Percentiles rank a stretch among this genome's conserved stretches.
phyloP scores from a whole-genome alignment of 2,113 vertebrate species.

The Dasyprocta punctata region DNA sequence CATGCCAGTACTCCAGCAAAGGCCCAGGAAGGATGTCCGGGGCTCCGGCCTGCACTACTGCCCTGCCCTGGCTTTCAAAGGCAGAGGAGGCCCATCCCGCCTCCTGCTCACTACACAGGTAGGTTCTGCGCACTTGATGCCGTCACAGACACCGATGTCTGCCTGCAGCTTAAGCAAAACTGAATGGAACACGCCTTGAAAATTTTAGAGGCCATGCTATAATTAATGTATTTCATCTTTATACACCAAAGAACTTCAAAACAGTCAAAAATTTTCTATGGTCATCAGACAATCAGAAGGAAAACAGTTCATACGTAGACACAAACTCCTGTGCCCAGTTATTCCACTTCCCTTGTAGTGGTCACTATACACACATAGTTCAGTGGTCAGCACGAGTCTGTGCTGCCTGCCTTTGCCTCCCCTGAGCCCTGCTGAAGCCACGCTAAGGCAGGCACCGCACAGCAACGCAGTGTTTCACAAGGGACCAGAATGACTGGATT shows the following conservation, averaged over 20 bases:
- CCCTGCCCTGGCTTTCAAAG: background rate
- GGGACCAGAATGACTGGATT: background rate
- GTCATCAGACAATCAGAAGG: background rate
- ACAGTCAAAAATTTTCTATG: background rate
- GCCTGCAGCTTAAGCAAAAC: background rate
- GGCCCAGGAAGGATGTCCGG: background rate
- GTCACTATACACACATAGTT: background rate
- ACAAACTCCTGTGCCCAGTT: background rate
- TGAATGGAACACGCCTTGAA: background rate
- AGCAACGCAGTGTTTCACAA: background rate
- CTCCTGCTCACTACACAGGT: background rate
- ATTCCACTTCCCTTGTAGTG: background rate
- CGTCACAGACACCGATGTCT: background rate
- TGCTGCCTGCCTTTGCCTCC: background rate
- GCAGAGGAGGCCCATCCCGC: too few species aligned
- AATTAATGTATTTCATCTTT: background rate
- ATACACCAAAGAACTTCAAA: background rate
- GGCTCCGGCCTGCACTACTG: background rate
- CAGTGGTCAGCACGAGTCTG: background rate
- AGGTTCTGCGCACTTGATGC: accelerated
- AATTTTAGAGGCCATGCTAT: background rate
- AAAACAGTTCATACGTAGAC: background rate
- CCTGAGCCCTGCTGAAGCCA: background rate
- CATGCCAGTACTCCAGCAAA: accelerated
- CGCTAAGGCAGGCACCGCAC: background rate